A percentile compares a stretch with the other conserved stretches of the same genome.
Evolutionary conservation across 2,888 invertebrate genomes (phyloP).

Genomic region (Ptychoptera albimana): DNA sequence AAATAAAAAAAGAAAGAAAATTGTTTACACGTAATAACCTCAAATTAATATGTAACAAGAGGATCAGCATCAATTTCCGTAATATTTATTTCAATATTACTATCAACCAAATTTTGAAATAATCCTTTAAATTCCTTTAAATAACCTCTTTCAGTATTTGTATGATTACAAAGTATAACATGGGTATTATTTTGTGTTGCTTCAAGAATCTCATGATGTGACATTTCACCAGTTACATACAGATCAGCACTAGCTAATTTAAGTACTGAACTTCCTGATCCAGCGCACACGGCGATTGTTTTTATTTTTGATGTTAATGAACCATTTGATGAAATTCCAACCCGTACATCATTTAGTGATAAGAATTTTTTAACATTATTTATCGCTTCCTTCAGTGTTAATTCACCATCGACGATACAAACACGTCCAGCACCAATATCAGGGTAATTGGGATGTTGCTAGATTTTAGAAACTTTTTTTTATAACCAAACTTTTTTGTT

Average conservation of each 20-base stretch:
- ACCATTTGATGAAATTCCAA: constrained; percentile 42
- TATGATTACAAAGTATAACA: constrained; percentile 84
- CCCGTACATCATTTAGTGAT: constrained; percentile 48
- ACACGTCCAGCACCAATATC: constrained; percentile 40
- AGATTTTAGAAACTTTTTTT: neutral
- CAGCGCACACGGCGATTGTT: constrained; percentile 73
- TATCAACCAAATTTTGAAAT: constrained; percentile 27
- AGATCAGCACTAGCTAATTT: constrained; percentile 57
- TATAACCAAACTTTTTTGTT: neutral
- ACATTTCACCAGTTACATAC: constrained; percentile 84
- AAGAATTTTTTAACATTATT: constrained; percentile 51
- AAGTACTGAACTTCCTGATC: constrained; percentile 70
- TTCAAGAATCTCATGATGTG: constrained; percentile 84
- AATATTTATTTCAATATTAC: constrained; percentile 44
- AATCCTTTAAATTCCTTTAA: constrained; percentile 40
- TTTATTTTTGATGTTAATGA: constrained; percentile 33
- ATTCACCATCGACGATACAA: constrained; percentile 32
- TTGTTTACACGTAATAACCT: too few species aligned
- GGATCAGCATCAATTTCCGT: constrained; percentile 67
- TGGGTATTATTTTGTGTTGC: constrained; percentile 60
- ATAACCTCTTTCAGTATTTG: constrained; percentile 85
- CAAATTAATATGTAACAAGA: neutral
- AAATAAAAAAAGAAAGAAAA: too few species aligned
- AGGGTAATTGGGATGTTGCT: constrained; percentile 8
- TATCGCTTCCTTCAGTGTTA: constrained; percentile 45